phyloP scores from a whole-genome alignment of 2,888 invertebrate species.

The Phaedon cochleariae region DNA sequence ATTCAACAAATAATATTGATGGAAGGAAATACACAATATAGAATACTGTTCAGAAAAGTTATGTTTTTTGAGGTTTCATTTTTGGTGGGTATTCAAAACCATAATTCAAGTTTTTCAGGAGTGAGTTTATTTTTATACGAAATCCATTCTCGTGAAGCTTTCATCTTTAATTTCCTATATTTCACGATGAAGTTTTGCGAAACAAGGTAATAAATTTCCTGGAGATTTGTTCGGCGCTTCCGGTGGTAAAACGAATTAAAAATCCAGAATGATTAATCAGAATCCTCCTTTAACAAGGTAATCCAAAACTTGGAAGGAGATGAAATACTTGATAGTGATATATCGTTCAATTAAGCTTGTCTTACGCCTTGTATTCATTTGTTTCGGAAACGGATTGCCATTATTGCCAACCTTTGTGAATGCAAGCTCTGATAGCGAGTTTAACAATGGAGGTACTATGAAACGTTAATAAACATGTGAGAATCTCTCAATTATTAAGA shows the following conservation, averaged over 20 bases:
- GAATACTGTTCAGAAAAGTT: too few species aligned
- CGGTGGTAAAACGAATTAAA: conserved; percentile 56
- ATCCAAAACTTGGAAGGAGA: conserved; percentile 56
- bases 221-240: conserved; percentile 49
- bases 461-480: neutral
- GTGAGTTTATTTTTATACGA: too few species aligned
- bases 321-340: conserved; percentile 59
- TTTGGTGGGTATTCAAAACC: too few species aligned
- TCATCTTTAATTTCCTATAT: conserved; percentile 32
- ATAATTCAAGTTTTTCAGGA: too few species aligned
- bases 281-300: conserved; percentile 59
- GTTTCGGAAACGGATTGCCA: conserved; percentile 61
- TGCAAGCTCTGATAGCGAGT: conserved; percentile 39
- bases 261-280: conserved; percentile 60
- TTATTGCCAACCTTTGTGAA: conserved; percentile 58
- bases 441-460: neutral
- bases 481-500: neutral
- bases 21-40: too few species aligned
- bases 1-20: too few species aligned
- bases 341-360: conserved; percentile 63
- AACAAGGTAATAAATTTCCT: conserved; percentile 52
- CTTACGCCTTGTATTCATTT: conserved; percentile 63
- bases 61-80: too few species aligned
- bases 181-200: conserved; percentile 45
- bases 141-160: too few species aligned